These are phyloP conservation scores for Alosa alosa DNA, from an alignment of 2,113 vertebrate species.

Conservation along the genomic window DNA sequence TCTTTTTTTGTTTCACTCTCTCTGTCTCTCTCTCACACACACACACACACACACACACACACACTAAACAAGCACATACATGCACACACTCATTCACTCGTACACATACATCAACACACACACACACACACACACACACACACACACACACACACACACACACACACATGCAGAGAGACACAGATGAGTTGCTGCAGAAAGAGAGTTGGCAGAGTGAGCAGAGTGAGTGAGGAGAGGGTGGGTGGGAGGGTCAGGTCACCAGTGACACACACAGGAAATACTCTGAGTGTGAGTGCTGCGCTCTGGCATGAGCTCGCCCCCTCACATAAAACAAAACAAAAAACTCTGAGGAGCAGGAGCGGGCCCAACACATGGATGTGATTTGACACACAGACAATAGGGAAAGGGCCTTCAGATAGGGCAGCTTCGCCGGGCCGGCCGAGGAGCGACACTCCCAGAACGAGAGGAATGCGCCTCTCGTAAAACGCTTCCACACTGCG, in stretches of 20 bases:
- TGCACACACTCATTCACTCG: background rate
- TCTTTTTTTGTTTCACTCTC: background rate
- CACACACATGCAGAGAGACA: background rate
- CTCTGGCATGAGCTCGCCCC: constrained; percentile 37
- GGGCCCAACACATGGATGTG: constrained; percentile 27
- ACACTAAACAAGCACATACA: background rate
- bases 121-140: constrained; percentile 39
- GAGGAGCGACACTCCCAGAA: background rate
- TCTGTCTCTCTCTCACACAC: background rate
- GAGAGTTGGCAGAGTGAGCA: too few species aligned
- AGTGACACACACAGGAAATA: constrained; percentile 44
- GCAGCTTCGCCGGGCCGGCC: background rate
- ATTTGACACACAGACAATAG: constrained; percentile 22
- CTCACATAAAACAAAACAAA: background rate
- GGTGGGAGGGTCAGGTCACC: constrained; percentile 37
- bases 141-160: constrained; percentile 36
- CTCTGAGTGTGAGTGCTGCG: constrained; percentile 38
- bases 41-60: constrained; percentile 33
- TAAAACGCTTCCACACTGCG: background rate
- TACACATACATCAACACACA: background rate
- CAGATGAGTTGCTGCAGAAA: background rate
- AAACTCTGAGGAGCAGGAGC: too few species aligned
- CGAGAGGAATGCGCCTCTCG: background rate
- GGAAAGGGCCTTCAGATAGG: background rate
- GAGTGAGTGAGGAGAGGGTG: background rate